Conservation (phyloP, 2,888 invertebrate genomes). For the Odontomyia ornata region DNA sequence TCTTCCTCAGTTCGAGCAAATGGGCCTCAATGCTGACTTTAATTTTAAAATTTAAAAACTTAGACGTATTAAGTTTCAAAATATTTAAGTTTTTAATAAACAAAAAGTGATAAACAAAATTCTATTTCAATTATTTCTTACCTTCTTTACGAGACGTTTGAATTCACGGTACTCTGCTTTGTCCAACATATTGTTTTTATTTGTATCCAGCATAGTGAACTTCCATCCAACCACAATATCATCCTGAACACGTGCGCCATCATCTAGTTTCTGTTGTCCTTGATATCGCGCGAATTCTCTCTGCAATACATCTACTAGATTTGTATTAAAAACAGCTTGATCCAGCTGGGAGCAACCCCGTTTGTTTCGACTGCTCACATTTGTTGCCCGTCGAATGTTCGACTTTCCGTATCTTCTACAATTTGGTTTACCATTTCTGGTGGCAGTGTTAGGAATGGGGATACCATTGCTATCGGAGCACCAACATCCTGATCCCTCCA, state of each 20-base stretch:
- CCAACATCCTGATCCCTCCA: slow-evolving; percentile 84
- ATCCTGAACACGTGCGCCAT: slow-evolving; percentile 60
- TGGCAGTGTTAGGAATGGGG: slow-evolving; percentile 82
- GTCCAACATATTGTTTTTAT: slow-evolving; percentile 80
- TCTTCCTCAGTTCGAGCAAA: slow-evolving; percentile 35
- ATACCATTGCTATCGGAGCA: slow-evolving; percentile 87
- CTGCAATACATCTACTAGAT: slow-evolving; percentile 85
- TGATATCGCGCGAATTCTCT: slow-evolving; percentile 74
- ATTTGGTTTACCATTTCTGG: slow-evolving; percentile 74
- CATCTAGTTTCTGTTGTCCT: slow-evolving; percentile 53
- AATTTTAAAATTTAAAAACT: slow-evolving; percentile 23
- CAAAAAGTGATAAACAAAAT: neutral
- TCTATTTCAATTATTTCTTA: slow-evolving; percentile 55
- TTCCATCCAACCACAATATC: slow-evolving; percentile 85
- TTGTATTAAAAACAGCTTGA: slow-evolving; percentile 81
- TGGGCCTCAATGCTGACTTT: slow-evolving; percentile 18
- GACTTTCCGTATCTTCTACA: slow-evolving; percentile 71
- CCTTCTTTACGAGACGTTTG: slow-evolving; percentile 82
- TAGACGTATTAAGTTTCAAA: neutral
- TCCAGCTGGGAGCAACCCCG: slow-evolving; percentile 78
- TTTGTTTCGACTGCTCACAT: slow-evolving; percentile 62
- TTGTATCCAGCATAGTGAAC: slow-evolving; percentile 82
- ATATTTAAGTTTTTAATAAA: neutral
- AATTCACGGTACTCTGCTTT: slow-evolving; percentile 84
- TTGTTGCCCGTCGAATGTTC: slow-evolving; percentile 70